Percentiles rank a stretch among this genome's conserved stretches.
Conservation (phyloP, 2,888 invertebrate species). For the Scelioninae gen. 1 region DNA sequence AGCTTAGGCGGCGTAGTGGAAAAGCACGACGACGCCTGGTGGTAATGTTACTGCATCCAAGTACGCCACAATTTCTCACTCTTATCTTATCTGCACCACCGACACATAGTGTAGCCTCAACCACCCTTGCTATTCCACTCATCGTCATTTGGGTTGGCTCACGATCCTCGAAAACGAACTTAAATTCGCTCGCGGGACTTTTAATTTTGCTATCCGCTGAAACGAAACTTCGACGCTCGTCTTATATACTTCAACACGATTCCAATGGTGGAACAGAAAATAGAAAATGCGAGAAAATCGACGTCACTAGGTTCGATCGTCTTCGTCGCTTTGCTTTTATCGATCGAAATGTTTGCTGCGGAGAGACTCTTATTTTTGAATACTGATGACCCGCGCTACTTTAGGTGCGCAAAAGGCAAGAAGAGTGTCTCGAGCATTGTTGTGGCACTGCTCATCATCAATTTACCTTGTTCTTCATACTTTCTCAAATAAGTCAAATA, state of each 20-base stretch:
- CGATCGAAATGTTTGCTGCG: constrained; percentile 46
- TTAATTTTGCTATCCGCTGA: constrained; percentile 78
- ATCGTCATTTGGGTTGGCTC: constrained; percentile 43
- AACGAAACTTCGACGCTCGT: constrained; percentile 46
- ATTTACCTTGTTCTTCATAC: constrained; percentile 18
- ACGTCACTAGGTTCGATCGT: constrained; percentile 1
- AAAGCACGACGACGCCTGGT: constrained; percentile 32
- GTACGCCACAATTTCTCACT: constrained; percentile 82
- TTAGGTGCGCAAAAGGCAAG: neutral
- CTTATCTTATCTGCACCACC: constrained; percentile 80
- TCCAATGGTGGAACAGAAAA: too few species aligned
- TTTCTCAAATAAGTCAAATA: neutral
- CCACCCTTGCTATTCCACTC: constrained; percentile 43
- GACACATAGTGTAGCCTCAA: constrained; percentile 45
- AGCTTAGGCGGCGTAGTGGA: constrained; percentile 14
- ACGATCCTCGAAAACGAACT: constrained; percentile 69
- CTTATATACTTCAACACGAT: constrained; percentile 26
- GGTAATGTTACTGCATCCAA: constrained; percentile 79
- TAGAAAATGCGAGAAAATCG: neutral
- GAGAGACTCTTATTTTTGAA: constrained; percentile 20
- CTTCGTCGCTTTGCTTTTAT: constrained; percentile 32
- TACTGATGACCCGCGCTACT: neutral
- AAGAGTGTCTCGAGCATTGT: constrained; percentile 25
- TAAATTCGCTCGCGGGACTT: constrained; percentile 74
- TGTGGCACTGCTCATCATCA: constrained; percentile 32